These are phyloP conservation scores for Knipowitschia caucasica DNA, from an alignment of 2,797 vertebrate genomes.

Conservation along the genomic window DNA sequence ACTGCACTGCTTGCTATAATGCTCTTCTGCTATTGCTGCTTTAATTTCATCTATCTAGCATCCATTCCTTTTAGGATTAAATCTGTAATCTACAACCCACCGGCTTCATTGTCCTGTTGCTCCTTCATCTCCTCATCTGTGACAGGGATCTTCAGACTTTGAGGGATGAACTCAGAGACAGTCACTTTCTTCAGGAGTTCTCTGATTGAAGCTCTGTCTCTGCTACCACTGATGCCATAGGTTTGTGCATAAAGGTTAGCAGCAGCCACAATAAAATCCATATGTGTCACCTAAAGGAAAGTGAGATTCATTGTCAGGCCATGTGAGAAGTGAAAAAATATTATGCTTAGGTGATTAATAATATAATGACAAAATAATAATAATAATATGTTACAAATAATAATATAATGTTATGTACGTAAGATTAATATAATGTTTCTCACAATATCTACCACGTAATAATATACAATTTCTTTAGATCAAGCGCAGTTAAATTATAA, in stretches of 20 bases:
- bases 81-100: conserved; percentile 57
- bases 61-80: neutral
- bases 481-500: too few species aligned
- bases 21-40: neutral
- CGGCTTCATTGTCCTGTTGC: conserved; percentile 42
- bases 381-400: too few species aligned
- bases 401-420: too few species aligned
- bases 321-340: too few species aligned
- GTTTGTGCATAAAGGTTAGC: conserved; percentile 80
- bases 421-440: too few species aligned
- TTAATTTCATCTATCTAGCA: neutral
- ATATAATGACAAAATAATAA: too few species aligned
- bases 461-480: too few species aligned
- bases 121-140: conserved; percentile 68
- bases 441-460: too few species aligned
- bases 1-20: too few species aligned
- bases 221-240: conserved; percentile 65
- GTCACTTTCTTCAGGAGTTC: conserved; percentile 45
- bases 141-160: conserved; percentile 60
- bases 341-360: too few species aligned
- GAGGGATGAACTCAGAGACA: conserved; percentile 59
- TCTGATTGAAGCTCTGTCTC: conserved; percentile 34
- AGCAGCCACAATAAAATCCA: conserved; percentile 80
- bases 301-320: too few species aligned
- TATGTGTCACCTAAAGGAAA: conserved; percentile 66